phyloP scores from a whole-genome alignment of 2,113 vertebrate genomes.

The Engraulis encrasicolus region DNA sequence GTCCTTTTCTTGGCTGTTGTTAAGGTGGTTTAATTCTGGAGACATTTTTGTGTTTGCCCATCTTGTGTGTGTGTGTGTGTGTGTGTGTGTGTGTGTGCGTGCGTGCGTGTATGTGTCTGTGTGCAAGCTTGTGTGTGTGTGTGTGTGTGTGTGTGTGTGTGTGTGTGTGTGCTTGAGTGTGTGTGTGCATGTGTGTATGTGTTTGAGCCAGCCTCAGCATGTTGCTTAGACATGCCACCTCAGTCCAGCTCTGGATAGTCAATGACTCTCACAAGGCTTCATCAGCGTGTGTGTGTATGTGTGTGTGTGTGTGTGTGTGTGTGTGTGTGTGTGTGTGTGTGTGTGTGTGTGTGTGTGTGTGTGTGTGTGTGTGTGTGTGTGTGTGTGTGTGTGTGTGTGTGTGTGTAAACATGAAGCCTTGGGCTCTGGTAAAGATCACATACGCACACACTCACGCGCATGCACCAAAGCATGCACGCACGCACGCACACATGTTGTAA shows the following conservation, averaged over 20 bases:
- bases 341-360: neutral
- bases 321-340: neutral
- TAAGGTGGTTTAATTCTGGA: neutral
- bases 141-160: neutral
- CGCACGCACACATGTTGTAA: neutral
- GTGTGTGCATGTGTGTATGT: neutral
- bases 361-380: neutral
- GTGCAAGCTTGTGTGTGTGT: too few relatives aligned
- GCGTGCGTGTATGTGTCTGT: neutral
- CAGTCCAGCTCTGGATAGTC: neutral
- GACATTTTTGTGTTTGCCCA: neutral
- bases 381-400: neutral
- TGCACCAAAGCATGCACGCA: neutral
- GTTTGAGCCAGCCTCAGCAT: neutral
- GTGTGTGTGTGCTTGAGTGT: too few relatives aligned
- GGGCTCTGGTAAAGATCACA: too few relatives aligned
- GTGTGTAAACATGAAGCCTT: slow-evolving; percentile 1
- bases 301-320: neutral
- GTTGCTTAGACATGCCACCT: neutral
- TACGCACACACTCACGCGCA: too few relatives aligned
- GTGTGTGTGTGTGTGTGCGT: neutral
- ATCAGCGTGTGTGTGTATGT: neutral
- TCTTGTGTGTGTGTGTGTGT: slow-evolving; percentile 10
- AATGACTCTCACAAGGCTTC: neutral
- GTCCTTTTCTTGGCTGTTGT: slow-evolving; percentile 41